Evolutionary conservation across 2,113 vertebrate species (phyloP).

Genomic region (Eulacestoma nigropectus): DNA sequence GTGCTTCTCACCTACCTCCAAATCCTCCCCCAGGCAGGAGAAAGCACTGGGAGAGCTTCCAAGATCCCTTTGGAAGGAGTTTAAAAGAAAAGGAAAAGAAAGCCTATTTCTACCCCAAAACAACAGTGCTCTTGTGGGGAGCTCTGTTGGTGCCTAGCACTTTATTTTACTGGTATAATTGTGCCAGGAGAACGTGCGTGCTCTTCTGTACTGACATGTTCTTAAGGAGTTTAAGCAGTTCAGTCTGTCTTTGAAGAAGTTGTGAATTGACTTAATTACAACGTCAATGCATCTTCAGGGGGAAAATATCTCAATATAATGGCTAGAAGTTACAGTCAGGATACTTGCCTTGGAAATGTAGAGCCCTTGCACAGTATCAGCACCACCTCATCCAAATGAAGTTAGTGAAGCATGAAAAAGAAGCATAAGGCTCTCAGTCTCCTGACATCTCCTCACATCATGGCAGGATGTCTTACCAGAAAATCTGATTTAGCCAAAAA

Average conservation of each 20-base stretch:
- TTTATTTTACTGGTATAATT: not conserved
- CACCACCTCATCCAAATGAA: not conserved
- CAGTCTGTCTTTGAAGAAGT: not conserved
- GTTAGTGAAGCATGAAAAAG: not conserved
- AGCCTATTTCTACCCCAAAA: not conserved
- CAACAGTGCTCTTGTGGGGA: not conserved
- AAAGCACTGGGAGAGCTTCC: not conserved
- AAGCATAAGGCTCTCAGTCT: not conserved
- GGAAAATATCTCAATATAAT: not conserved
- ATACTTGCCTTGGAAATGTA: not conserved
- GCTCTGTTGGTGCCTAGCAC: not conserved
- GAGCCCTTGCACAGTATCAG: not conserved
- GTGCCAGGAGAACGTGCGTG: not conserved
- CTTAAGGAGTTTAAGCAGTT: not conserved
- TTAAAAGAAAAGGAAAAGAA: not conserved
- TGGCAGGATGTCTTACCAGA: not conserved
- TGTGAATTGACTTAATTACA: not conserved
- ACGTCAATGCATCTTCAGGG: not conserved
- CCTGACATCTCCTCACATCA: not conserved
- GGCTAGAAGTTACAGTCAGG: not conserved
- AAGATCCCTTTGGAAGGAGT: not conserved
- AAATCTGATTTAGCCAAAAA: not conserved
- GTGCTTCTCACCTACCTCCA: not conserved
- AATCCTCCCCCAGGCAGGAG: not conserved
- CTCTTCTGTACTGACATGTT: not conserved